A percentile compares a stretch with the other conserved stretches of the same genome.
Evolutionary conservation across 2,797 vertebrate species (phyloP).

Genomic region (Gastrophryne carolinensis): DNA sequence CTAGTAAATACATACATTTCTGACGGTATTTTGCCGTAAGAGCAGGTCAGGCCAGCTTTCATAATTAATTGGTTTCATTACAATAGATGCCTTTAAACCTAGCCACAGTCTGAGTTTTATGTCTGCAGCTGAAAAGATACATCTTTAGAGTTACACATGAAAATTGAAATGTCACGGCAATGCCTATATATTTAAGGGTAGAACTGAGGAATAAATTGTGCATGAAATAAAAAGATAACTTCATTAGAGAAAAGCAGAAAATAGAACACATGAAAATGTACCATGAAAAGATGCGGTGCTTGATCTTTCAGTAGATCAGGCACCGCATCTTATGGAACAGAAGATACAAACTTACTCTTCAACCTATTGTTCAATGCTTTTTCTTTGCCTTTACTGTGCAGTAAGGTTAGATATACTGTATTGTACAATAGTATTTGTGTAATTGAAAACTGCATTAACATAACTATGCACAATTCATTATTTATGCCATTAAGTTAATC

Average conservation of each 20-base stretch:
- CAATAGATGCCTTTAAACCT: background rate
- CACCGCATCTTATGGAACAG: constrained; percentile 21
- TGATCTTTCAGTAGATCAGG: constrained; percentile 40
- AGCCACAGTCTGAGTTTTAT: background rate
- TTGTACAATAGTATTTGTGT: background rate
- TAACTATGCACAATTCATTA: background rate
- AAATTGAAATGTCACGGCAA: constrained; percentile 26
- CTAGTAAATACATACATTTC: no score
- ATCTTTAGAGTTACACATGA: constrained; percentile 21
- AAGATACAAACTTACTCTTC: constrained; percentile 22
- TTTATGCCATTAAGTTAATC: background rate
- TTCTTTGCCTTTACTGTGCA: constrained; percentile 9
- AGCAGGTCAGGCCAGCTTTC: no score
- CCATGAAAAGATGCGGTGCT: constrained; percentile 43
- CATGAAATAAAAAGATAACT: constrained; percentile 52
- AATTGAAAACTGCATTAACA: background rate
- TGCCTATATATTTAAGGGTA: constrained; percentile 38
- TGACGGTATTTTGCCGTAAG: no score
- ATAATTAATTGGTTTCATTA: background rate
- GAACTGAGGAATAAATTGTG: constrained; percentile 43
- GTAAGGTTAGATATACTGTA: background rate
- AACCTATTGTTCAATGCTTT: constrained; percentile 13
- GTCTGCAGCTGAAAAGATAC: background rate
- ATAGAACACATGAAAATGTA: constrained; percentile 45
- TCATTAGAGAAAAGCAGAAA: constrained; percentile 43